phyloP scores from a whole-genome alignment of 35 echinoderm and acorn worm species.

The Strongylocentrotus purpuratus region DNA sequence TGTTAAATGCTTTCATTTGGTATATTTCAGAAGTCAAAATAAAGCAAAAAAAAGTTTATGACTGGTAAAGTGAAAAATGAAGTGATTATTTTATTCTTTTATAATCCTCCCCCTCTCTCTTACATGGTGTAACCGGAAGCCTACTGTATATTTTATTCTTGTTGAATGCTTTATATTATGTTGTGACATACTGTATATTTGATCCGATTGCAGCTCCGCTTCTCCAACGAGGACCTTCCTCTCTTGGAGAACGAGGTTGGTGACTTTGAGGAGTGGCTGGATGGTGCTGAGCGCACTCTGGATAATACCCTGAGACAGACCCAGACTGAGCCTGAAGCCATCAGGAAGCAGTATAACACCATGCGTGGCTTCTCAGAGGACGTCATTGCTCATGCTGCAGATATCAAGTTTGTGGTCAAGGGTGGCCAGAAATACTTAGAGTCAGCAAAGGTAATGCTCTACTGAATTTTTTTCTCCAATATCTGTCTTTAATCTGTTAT shows the following conservation, averaged over 20 bases:
- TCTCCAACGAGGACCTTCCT: constrained; percentile 83
- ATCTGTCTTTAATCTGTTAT: background rate
- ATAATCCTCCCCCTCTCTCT: no score
- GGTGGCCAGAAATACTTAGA: constrained; percentile 96
- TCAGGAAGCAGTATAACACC: constrained; percentile 77
- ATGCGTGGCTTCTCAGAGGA: constrained; percentile 90
- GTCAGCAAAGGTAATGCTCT: constrained; percentile 71
- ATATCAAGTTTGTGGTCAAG: constrained; percentile 95
- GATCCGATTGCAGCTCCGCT: constrained; percentile 50
- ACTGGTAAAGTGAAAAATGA: no score
- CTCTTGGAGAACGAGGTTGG: constrained; percentile 81
- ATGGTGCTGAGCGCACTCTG: constrained; percentile 76
- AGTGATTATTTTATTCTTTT: no score
- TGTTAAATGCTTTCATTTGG: no score
- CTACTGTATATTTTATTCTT: no score
- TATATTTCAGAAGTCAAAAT: no score
- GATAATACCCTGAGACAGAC: constrained; percentile 58
- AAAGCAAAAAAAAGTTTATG: no score
- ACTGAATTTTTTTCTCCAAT: background rate
- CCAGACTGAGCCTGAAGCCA: constrained; percentile 60
- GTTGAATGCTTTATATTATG: no score
- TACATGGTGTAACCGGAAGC: no score
- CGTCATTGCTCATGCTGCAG: constrained; percentile 86
- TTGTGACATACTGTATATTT: background rate
- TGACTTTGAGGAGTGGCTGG: constrained; percentile 87